Percentiles rank a stretch among this genome's conserved stretches.
Conservation (phyloP, 2,113 vertebrate genomes). For the Petrocephalus zakoni region DNA sequence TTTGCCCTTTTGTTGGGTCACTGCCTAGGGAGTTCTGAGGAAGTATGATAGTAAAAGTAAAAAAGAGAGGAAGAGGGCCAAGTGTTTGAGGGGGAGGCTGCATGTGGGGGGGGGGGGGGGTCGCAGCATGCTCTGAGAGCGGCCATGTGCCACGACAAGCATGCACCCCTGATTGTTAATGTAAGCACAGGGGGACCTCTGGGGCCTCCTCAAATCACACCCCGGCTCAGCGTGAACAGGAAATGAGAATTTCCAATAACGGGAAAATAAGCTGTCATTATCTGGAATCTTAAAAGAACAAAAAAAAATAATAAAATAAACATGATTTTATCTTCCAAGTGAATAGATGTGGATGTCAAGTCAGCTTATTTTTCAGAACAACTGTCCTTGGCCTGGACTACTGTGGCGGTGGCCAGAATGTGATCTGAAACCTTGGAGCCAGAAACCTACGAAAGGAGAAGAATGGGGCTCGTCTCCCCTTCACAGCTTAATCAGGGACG, state of each 20-base stretch:
- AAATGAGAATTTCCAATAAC: slow-evolving; percentile 55
- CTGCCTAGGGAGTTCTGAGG: neutral
- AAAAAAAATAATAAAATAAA: slow-evolving; percentile 54
- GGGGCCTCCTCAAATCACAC: slow-evolving; percentile 45
- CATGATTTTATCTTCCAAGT: slow-evolving; percentile 39
- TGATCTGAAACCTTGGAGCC: neutral
- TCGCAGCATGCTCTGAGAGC: slow-evolving; percentile 18
- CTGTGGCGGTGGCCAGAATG: neutral
- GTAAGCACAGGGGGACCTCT: slow-evolving; percentile 51
- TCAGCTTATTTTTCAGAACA: slow-evolving; percentile 15
- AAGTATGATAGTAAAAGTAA: neutral
- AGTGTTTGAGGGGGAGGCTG: slow-evolving; percentile 26
- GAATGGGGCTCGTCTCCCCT: neutral
- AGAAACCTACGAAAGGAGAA: neutral
- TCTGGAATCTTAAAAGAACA: slow-evolving; percentile 37
- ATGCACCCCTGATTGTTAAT: slow-evolving; percentile 48
- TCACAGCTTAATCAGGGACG: neutral
- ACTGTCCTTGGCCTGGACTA: slow-evolving; percentile 19
- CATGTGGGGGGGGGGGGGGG: slow-evolving; percentile 21
- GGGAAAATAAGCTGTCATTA: slow-evolving; percentile 43
- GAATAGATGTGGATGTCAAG: slow-evolving; percentile 33
- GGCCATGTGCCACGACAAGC: slow-evolving; percentile 57
- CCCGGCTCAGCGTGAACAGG: slow-evolving; percentile 48
- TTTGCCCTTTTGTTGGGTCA: neutral
- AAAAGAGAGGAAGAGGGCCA: neutral